phyloP scores from a whole-genome alignment of 2,888 invertebrate species.

The Linyphia triangularis region DNA sequence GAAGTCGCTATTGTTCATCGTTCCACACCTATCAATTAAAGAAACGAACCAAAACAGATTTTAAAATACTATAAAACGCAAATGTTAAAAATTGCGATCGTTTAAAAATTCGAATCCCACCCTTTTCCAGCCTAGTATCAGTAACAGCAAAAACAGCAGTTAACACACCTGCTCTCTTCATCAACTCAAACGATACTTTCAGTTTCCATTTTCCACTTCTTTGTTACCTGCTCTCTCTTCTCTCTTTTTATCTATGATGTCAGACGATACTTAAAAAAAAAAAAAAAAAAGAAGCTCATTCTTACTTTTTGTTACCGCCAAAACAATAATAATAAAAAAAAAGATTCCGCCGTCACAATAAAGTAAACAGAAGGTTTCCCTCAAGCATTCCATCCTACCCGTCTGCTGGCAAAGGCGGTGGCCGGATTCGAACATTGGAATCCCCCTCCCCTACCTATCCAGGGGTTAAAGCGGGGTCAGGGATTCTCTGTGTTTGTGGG shows the following conservation, averaged over 20 bases:
- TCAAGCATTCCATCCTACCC: constrained; percentile 39
- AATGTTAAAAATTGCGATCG: too few species aligned
- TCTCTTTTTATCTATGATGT: neutral
- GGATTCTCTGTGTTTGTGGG: constrained; percentile 17
- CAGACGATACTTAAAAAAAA: neutral
- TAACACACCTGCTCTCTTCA: too few species aligned
- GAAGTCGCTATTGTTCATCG: too few species aligned
- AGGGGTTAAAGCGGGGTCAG: constrained; percentile 20
- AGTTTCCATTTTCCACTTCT: neutral
- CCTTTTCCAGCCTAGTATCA: too few species aligned
- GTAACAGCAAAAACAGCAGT: too few species aligned
- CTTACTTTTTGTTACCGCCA: neutral
- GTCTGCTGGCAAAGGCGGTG: constrained; percentile 15
- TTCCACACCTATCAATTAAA: too few species aligned
- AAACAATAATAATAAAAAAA: too few species aligned
- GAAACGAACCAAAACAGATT: too few species aligned
- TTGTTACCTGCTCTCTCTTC: neutral
- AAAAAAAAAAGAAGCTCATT: too few species aligned
- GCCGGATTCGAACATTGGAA: neutral
- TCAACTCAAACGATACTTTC: neutral
- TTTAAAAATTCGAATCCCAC: too few species aligned
- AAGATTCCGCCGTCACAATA: constrained; percentile 8
- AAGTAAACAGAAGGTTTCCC: constrained; percentile 55
- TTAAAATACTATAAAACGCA: too few species aligned
- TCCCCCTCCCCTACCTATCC: neutral